Conservation (phyloP, 2,888 invertebrate species). For the Cotesia congregata region DNA sequence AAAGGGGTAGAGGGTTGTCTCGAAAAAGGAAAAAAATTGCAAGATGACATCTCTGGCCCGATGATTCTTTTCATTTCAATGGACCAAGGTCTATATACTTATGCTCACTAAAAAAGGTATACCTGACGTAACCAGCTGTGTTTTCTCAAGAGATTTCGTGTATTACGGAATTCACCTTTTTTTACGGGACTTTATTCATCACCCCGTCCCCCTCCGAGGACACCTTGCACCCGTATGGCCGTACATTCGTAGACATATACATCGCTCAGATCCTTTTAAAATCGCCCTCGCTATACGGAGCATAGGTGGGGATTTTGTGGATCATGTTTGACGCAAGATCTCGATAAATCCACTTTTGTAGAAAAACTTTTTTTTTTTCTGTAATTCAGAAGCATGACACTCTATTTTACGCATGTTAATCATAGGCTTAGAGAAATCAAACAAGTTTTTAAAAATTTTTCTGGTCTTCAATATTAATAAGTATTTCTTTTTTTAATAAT, state of each 20-base stretch:
- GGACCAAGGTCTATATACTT: constrained; percentile 47
- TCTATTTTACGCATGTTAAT: not conserved
- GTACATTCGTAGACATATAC: too few relatives aligned
- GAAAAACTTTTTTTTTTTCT: not conserved
- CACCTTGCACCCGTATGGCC: constrained; percentile 16
- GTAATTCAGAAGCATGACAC: not conserved
- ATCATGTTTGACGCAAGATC: constrained; percentile 68
- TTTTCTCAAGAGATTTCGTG: constrained; percentile 52
- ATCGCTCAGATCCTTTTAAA: not conserved
- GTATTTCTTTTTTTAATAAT: too few relatives aligned
- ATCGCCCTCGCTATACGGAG: constrained; percentile 23
- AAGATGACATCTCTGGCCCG: constrained; percentile 64
- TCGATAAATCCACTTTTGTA: constrained; percentile 50
- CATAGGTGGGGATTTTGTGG: constrained; percentile 46
- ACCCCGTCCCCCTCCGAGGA: constrained; percentile 36
- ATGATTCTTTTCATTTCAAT: constrained; percentile 61
- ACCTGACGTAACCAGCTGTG: constrained; percentile 53
- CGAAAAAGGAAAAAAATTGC: constrained; percentile 58
- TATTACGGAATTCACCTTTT: constrained; percentile 45
- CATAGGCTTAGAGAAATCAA: not conserved
- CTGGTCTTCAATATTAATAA: too few relatives aligned
- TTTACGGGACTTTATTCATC: constrained; percentile 27
- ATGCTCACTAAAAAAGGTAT: constrained; percentile 10
- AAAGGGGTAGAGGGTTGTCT: constrained; percentile 43
- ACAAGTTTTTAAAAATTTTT: too few relatives aligned